phyloP scores from a whole-genome alignment of 2,113 vertebrate species.

The Cheilinus undulatus region DNA sequence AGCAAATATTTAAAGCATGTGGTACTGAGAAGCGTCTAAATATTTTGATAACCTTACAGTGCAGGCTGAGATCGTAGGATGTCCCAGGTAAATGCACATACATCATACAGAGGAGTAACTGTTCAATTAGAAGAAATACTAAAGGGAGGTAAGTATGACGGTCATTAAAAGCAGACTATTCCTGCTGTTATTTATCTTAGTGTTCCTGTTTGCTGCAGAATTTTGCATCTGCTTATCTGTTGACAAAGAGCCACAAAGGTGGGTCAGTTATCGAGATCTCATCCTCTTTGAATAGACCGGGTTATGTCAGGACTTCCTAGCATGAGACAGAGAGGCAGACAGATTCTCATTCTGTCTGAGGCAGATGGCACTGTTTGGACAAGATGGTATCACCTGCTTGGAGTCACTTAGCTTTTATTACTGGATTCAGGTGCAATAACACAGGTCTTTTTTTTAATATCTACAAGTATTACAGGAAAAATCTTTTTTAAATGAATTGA shows the following conservation, averaged over 20 bases:
- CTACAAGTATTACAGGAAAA: too few species aligned
- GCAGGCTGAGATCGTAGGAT: not conserved
- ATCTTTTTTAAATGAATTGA: too few species aligned
- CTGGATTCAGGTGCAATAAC: not conserved
- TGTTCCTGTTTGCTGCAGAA: not conserved
- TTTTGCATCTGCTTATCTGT: conserved; percentile 36
- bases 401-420: not conserved
- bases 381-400: conserved; percentile 5
- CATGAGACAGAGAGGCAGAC: not conserved
- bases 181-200: not conserved
- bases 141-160: not conserved
- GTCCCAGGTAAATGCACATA: not conserved
- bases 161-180: not conserved
- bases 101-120: not conserved
- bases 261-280: conserved; percentile 8
- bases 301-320: conserved; percentile 5
- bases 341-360: not conserved
- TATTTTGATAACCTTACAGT: not conserved
- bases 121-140: too few species aligned
- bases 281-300: not conserved
- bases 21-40: too few species aligned
- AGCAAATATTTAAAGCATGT: too few species aligned
- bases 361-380: conserved; percentile 4
- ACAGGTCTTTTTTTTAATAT: not conserved
- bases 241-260: conserved; percentile 1